These are phyloP conservation scores for Apis mellifera DNA, from an alignment of 1,140 invertebrate species.

Conservation along the genomic window DNA sequence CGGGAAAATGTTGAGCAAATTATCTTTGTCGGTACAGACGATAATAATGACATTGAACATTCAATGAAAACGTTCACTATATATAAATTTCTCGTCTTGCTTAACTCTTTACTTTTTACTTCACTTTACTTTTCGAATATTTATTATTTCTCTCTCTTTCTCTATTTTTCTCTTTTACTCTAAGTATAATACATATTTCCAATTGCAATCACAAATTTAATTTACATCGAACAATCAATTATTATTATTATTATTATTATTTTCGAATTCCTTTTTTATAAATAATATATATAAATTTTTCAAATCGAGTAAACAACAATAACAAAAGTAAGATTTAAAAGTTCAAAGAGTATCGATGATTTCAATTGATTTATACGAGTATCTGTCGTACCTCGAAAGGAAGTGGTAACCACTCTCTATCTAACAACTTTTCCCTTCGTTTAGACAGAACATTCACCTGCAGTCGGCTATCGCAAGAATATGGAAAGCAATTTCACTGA, in stretches of 20 bases:
- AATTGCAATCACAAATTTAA: not conserved
- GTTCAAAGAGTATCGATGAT: constrained; percentile 28
- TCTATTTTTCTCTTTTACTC: not conserved
- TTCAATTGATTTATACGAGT: constrained; percentile 15
- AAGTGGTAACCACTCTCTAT: constrained; percentile 61
- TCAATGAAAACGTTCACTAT: not conserved
- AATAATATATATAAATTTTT: not conserved
- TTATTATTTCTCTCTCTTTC: not conserved
- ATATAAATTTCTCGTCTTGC: not conserved
- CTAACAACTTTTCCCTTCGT: constrained; percentile 67
- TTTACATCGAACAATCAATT: not conserved
- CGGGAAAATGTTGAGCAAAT: constrained; percentile 13
- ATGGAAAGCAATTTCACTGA: constrained; percentile 55
- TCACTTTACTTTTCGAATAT: not conserved
- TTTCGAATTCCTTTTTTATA: not conserved
- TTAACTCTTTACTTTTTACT: not conserved
- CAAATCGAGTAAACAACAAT: not conserved
- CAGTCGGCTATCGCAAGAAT: constrained; percentile 26
- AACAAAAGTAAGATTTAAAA: not conserved
- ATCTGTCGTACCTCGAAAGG: constrained; percentile 34
- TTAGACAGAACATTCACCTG: constrained; percentile 44
- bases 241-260: not conserved
- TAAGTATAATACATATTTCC: not conserved
- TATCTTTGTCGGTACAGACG: not conserved
- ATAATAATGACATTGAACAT: not conserved